These are phyloP conservation scores for Adoxophyes honmai DNA, from an alignment of 1,140 invertebrate species.

Conservation along the genomic window DNA sequence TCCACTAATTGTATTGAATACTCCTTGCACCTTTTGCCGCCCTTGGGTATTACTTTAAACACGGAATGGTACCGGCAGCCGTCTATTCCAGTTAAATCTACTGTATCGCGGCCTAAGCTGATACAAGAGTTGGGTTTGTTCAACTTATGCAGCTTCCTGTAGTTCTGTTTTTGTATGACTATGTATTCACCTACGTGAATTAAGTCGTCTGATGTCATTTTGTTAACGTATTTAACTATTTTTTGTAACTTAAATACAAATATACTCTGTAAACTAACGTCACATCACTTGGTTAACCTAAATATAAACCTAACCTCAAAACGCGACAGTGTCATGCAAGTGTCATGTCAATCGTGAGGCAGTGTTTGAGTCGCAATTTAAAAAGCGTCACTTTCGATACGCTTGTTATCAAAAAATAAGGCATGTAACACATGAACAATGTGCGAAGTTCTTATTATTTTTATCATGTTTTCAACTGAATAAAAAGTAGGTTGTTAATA, in stretches of 20 bases:
- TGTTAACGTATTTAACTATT: not conserved
- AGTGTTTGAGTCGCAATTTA: constrained; percentile 7
- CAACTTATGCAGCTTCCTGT: constrained; percentile 86
- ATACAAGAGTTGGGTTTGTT: constrained; percentile 78
- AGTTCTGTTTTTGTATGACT: constrained; percentile 85
- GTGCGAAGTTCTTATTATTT: too few species aligned
- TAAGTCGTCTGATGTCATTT: constrained; percentile 1
- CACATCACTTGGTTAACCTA: constrained; percentile 3
- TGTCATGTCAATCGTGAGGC: not conserved
- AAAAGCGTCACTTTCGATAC: not conserved
- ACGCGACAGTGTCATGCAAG: not conserved
- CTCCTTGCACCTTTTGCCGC: constrained; percentile 75
- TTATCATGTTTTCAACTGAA: too few species aligned
- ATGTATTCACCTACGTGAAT: constrained; percentile 81
- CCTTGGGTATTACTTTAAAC: constrained; percentile 86
- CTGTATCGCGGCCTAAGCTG: constrained; percentile 83
- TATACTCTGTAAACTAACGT: not conserved
- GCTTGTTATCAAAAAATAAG: too few species aligned
- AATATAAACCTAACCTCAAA: constrained; percentile 2
- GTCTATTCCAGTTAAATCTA: constrained; percentile 83
- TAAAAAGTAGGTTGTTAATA: too few species aligned
- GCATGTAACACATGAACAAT: too few species aligned
- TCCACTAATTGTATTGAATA: constrained; percentile 78
- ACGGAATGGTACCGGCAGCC: constrained; percentile 87
- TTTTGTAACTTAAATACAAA: not conserved